These are phyloP conservation scores for Callinectes sapidus DNA, from an alignment of 2,888 invertebrate species.

Conservation along the genomic window DNA sequence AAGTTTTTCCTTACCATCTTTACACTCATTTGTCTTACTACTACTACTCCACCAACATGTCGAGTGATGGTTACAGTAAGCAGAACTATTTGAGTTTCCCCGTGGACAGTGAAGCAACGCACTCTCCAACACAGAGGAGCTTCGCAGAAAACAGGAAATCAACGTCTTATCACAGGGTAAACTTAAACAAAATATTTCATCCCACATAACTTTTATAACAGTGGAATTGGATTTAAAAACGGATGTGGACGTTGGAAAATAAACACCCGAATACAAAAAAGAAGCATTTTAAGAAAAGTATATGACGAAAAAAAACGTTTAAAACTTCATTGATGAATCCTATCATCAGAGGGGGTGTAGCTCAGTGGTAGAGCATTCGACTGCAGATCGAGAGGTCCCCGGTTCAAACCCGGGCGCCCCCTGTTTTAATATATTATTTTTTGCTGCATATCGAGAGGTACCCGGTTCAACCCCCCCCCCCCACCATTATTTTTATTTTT, in stretches of 20 bases:
- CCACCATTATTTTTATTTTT: slow-evolving; percentile 71
- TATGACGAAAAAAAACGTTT: neutral
- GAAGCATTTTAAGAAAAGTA: neutral
- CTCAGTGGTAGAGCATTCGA: slow-evolving; percentile 86
- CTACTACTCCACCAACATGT: too few relatives aligned
- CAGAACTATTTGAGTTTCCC: neutral
- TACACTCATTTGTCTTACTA: too few relatives aligned
- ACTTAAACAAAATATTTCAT: neutral
- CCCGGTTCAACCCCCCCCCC: slow-evolving; percentile 86
- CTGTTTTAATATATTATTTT: too few relatives aligned
- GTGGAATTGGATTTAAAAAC: neutral
- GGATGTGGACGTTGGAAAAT: neutral
- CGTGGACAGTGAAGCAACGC: neutral
- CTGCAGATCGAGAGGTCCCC: slow-evolving; percentile 87
- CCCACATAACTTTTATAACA: neutral
- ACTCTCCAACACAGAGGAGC: neutral
- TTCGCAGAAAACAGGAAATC: neutral
- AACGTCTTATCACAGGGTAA: neutral
- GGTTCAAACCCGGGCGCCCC: slow-evolving; percentile 86
- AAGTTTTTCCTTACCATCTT: too few relatives aligned
- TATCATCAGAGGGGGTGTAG: slow-evolving; percentile 80
- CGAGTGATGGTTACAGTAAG: too few relatives aligned
- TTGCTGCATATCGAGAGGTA: slow-evolving; percentile 87
- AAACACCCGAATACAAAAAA: neutral
- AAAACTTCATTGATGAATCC: neutral